A percentile compares a stretch with the other conserved stretches of the same genome.
Evolutionary conservation across 2,113 vertebrate species (phyloP).

Genomic region (Chunga burmeisteri): DNA sequence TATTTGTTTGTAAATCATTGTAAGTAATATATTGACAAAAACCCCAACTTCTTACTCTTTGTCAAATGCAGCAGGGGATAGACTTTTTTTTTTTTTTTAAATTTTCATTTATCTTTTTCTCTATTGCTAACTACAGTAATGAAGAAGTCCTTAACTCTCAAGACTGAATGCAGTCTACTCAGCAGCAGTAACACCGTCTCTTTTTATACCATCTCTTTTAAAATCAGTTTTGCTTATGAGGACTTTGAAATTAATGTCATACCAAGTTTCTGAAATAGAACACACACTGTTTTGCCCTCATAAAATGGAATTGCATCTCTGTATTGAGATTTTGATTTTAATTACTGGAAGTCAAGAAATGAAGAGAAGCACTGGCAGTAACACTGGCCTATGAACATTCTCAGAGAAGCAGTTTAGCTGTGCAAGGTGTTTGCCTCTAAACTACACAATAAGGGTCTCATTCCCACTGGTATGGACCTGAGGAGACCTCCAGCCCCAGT

Average conservation of each 20-base stretch:
- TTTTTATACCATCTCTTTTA: background rate
- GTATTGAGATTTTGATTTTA: background rate
- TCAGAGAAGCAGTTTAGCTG: background rate
- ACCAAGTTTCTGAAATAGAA: background rate
- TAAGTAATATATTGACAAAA: background rate
- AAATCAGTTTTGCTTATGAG: background rate
- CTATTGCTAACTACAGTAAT: background rate
- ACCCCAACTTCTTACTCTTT: background rate
- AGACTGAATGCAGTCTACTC: background rate
- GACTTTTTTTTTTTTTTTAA: background rate
- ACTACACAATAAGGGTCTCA: background rate
- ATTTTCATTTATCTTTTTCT: background rate
- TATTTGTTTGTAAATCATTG: background rate
- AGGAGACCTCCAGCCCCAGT: background rate
- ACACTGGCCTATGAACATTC: background rate
- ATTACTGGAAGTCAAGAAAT: background rate
- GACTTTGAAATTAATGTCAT: background rate
- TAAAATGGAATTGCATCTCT: background rate
- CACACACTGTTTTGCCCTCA: rapidly evolving
- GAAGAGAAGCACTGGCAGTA: background rate
- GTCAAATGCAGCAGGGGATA: background rate
- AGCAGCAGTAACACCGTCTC: background rate
- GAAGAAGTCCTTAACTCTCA: background rate
- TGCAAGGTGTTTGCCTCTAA: background rate
- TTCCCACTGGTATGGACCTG: background rate